Percentiles rank a stretch among this genome's conserved stretches.
Evolutionary conservation across 2,888 invertebrate species (phyloP).

Genomic region (Sminthurinus aureus): DNA sequence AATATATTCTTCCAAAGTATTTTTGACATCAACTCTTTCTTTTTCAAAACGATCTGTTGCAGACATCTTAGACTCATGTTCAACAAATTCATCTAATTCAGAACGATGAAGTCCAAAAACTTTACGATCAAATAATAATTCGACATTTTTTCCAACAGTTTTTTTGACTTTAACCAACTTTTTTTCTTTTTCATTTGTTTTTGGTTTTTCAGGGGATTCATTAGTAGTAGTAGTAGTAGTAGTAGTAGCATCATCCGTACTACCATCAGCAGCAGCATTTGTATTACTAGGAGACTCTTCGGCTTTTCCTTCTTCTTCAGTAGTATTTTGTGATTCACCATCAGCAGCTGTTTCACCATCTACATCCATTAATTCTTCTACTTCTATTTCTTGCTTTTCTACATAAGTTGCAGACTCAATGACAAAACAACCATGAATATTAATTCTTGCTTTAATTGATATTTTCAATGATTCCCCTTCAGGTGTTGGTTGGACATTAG

Average conservation of each 20-base stretch:
- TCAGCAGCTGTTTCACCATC: slow-evolving; percentile 44
- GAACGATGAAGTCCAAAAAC: slow-evolving; percentile 27
- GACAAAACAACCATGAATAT: slow-evolving; percentile 86
- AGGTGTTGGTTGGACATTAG: slow-evolving; percentile 82
- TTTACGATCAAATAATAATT: slow-evolving; percentile 35
- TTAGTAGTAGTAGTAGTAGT: slow-evolving; percentile 63
- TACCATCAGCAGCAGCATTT: slow-evolving; percentile 44
- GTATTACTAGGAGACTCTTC: too few species aligned
- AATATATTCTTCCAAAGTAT: slow-evolving; percentile 97
- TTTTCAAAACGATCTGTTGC: slow-evolving; percentile 90
- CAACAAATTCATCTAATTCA: slow-evolving; percentile 27
- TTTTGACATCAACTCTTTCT: slow-evolving; percentile 93
- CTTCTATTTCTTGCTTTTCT: slow-evolving; percentile 73
- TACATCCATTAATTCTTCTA: slow-evolving; percentile 61
- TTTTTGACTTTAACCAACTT: slow-evolving; percentile 64
- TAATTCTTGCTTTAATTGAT: slow-evolving; percentile 94
- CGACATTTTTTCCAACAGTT: slow-evolving; percentile 60
- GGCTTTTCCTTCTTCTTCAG: slow-evolving; percentile 37
- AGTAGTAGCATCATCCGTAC: slow-evolving; percentile 68
- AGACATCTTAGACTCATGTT: slow-evolving; percentile 77
- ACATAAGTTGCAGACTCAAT: slow-evolving; percentile 62
- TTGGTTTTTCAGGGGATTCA: slow-evolving; percentile 32
- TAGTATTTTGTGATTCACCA: slow-evolving; percentile 35
- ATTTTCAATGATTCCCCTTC: slow-evolving; percentile 94
- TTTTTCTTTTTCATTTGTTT: slow-evolving; percentile 38